Base-by-base conservation (phyloP, 2,113 vertebrate genomes). In the Neotoma lepida region DNA sequence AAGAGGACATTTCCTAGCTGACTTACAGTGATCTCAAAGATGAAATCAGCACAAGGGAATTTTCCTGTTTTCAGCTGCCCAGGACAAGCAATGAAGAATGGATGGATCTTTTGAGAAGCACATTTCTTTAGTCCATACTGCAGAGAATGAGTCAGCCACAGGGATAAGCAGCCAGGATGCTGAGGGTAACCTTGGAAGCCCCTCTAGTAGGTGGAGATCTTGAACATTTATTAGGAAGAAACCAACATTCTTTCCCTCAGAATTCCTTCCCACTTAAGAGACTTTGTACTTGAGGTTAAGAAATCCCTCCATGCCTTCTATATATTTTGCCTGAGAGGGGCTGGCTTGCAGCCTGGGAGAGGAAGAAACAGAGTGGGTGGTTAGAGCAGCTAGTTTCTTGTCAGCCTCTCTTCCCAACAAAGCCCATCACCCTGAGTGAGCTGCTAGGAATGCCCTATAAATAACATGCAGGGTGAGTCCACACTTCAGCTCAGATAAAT, bases 161-260 rank as follows among this genome's bases (percentile, higher is more conserved):
- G 81, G 56, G n/a, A 33, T 4, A 41, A 4, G 26, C 2, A 39
- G 39, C 12, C 39, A 58, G 18, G 86, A 68, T 14, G 3, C 33
- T 3, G 66, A 30, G 35, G 33, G 6, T 0, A 1, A 15, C 41
- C 70, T 81, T 4, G 13, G 95, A 96, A 97, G 41, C 73, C 64
- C 73, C 70, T n/a, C 20, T 61, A 28, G 33, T 51, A 49, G 17
- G n/a, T 77, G 35, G 86, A 41, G 87, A n/a, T 51, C 81, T 35
- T 41, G 61, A 92, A 35, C 7, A 74, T 51, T 92, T 90, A 56
- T 61, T 68, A 82, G 78, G 77, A 92, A 92, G 82, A 94, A 95
- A 51, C 7, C 51, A 95, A 61, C 12, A 58, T 96, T 78, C 39
- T 78, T 89, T 66, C 49, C 39, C 51, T 91, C 54, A 92, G 61